These are phyloP conservation scores for Rhea americana DNA, from an alignment of 2,113 vertebrate species.

Conservation along the genomic window DNA sequence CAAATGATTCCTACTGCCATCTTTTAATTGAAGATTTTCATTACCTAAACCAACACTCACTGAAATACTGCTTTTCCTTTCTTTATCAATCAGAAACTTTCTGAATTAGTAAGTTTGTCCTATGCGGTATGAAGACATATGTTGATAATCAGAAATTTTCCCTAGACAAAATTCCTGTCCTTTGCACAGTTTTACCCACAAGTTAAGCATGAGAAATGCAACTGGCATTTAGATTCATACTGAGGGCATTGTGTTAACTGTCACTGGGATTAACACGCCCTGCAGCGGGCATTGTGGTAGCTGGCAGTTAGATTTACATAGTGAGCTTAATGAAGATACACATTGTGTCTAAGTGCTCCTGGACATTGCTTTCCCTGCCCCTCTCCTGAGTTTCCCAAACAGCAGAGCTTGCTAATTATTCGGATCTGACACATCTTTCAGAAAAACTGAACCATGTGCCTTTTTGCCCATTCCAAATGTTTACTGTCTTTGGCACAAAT, in stretches of 20 bases:
- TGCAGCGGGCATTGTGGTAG: not conserved
- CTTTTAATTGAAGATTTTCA: not conserved
- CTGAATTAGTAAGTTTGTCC: not conserved
- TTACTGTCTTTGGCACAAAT: not conserved
- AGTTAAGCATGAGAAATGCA: slow-evolving; percentile 4
- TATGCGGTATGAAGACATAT: not conserved
- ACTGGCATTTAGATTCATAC: slow-evolving; percentile 24
- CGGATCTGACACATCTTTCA: not conserved
- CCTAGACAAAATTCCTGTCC: not conserved
- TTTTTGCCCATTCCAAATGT: not conserved
- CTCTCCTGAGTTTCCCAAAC: not conserved
- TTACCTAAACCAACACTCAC: not conserved
- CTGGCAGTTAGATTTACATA: slow-evolving; percentile 31
- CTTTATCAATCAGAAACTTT: not conserved
- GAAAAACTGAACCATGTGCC: accelerated
- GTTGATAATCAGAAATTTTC: not conserved
- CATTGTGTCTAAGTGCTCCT: not conserved
- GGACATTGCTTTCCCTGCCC: not conserved
- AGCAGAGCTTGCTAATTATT: not conserved
- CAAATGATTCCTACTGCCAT: not conserved
- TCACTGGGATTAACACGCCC: slow-evolving; percentile 27
- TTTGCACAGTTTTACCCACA: not conserved
- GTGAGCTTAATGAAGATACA: not conserved
- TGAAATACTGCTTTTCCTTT: not conserved
- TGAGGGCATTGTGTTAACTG: slow-evolving; percentile 21